A percentile compares a stretch with the other conserved stretches of the same genome.
phyloP scores from a whole-genome alignment of 2,113 vertebrate genomes.

The Paracanthobrama guichenoti region DNA sequence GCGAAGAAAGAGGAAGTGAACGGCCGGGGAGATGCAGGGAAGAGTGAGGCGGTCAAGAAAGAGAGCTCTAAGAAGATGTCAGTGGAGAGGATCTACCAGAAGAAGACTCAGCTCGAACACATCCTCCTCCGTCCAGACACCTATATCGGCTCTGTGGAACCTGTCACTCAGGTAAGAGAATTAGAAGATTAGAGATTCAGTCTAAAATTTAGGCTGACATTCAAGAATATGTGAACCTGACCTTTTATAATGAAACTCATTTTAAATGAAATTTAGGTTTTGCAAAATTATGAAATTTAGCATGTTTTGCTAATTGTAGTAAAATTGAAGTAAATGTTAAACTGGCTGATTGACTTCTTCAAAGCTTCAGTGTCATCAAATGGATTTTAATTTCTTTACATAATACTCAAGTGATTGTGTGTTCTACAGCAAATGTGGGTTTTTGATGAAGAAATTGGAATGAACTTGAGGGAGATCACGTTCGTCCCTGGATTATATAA shows the following conservation, averaged over 20 bases:
- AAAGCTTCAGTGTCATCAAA: not conserved
- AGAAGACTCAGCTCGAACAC: slow-evolving; percentile 98
- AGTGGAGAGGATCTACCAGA: slow-evolving; percentile 98
- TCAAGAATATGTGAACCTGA: not conserved
- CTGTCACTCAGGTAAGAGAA: slow-evolving; percentile 86
- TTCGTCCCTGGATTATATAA: slow-evolving; percentile 98
- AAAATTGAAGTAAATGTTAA: not conserved
- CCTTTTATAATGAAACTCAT: not conserved
- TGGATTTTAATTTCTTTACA: slow-evolving; percentile 2
- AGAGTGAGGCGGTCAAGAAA: slow-evolving; percentile 78
- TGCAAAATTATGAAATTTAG: too few species aligned
- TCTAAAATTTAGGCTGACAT: not conserved
- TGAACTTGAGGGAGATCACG: slow-evolving; percentile 96
- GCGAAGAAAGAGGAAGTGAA: slow-evolving; percentile 88
- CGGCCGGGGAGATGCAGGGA: slow-evolving; percentile 71
- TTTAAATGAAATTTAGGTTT: too few species aligned
- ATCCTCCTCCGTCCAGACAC: slow-evolving; percentile 98
- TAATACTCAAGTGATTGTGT: slow-evolving; percentile 13
- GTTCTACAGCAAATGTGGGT: slow-evolving; percentile 93
- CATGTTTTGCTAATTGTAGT: not conserved
- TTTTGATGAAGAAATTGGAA: slow-evolving; percentile 94
- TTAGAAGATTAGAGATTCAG: not conserved
- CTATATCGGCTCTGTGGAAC: slow-evolving; percentile 93
- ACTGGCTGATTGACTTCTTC: too few species aligned
- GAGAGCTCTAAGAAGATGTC: slow-evolving; percentile 90